Base-by-base conservation (phyloP, 2,797 vertebrate genomes). In the Ctenosaura bakeri region DNA sequence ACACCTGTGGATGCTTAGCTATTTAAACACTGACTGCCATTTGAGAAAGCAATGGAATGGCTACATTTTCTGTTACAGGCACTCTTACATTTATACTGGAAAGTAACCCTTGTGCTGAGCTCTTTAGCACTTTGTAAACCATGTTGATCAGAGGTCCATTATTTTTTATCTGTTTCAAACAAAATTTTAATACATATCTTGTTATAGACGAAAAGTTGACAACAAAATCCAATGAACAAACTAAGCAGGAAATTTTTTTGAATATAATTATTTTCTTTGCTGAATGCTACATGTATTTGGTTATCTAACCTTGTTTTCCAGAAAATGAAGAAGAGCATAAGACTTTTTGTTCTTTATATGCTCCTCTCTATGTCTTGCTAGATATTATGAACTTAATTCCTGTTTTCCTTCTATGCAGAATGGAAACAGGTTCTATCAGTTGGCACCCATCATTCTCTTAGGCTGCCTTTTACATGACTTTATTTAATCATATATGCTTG, bases 151-250 rank as follows among this genome's bases (percentile, higher is more conserved):
- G 97, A 97, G 98, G 98, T 97, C 98, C 98, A 97, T 98, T 98
- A 98, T 98, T 98, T 98, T 98, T 98, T 97, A 98, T 98, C 98
- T 98, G 98, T 98, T 98, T 98, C 97, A 97, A 98, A 98, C 97
- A 98, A 97, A 98, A 98, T 97, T 97, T 96, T 92, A 97, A 97
- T 92, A 97, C 42, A 97, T 6, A 95, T 91, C 91, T 94, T 90
- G 91, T 96, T 94, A 96, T 0, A 91, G 69, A 91, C 0, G 38
- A 78, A 86, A 93, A 92, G 35, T 87, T 73, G 35, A 87, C 46
- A 86, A 24, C 90, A 71, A 38, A 87, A 78, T 56, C 90, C 89
- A 86, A 52, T 0, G 0, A 94, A 89, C 85, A 89, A 73, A 26
- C 84, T 59, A 78, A n/a, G 26, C 42, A 42, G 24, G 10, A 69